Base-by-base conservation (phyloP, 2,797 vertebrate species). In the Protonibea diacanthus region DNA sequence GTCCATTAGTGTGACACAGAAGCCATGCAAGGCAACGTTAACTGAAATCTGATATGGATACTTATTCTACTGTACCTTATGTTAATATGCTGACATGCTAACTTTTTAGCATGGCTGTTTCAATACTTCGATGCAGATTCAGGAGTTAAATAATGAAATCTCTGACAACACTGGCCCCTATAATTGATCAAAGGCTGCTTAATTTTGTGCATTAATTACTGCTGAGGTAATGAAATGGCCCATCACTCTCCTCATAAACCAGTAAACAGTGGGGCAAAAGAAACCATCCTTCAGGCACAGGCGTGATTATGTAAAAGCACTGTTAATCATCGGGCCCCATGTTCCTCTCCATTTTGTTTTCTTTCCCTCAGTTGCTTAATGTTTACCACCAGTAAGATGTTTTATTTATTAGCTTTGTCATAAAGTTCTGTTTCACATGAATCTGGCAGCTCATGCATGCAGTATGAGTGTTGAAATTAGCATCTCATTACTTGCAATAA, bases 401-500 rank as follows among this genome's bases (percentile, higher is more conserved):
- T 96, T 96, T 96, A 95, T 96, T 95, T 96, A 96, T 96, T 94
- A 93, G 93, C 93, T 96, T 95, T 96, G 94, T 96, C 95, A 94
- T 93, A 94, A 84, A 95, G 82, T 90, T 95, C 89, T 94, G 91
- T 92, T 95, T 95, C 95, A 94, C 94, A 95, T 95, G 92, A 57
- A 88, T 93, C 93, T 91, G 90, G 91, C 83, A 92, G 86, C 90
- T 97, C 95, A 95, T 96, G 96, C 96, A 95, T 97, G 93, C 93
- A 92, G 95, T 94, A 95, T 96, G 92, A 96, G 94, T 93, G 94
- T 94, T 95, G 94, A 96, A 96, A 98, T 98, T 97, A 97, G 88
- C 96, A 96, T 97, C 94, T 98, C 95, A 96, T 97, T 97, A 97
- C 93, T 95, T 85, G 94, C 94, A 95, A 95, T 96, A 97, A 98